Evolutionary conservation across 2,113 vertebrate genomes (phyloP).

Genomic region (Phalacrocorax pelagicus): DNA sequence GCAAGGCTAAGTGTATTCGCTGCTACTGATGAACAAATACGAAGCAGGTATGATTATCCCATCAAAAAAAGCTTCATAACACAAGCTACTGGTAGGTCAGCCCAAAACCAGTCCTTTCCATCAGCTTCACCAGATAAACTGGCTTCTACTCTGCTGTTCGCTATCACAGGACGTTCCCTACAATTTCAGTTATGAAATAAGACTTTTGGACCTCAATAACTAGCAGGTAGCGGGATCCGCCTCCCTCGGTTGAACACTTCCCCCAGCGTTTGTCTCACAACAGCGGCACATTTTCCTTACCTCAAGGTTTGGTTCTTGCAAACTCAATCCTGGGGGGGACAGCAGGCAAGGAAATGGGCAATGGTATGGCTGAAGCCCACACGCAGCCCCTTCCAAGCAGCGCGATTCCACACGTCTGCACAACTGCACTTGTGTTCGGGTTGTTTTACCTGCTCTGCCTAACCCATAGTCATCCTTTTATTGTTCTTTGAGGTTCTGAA

Average conservation of each 20-base stretch:
- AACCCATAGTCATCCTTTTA: too few relatives aligned
- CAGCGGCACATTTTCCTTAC: neutral
- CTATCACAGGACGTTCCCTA: neutral
- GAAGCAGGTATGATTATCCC: neutral
- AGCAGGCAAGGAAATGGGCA: neutral
- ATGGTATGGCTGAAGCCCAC: rapidly evolving
- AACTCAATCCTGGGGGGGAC: neutral
- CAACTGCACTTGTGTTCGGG: rapidly evolving
- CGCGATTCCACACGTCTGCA: neutral
- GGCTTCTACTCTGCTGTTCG: neutral
- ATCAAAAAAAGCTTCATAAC: neutral
- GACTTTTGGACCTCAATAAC: neutral
- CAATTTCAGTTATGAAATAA: neutral
- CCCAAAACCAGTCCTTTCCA: neutral
- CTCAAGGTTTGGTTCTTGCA: neutral
- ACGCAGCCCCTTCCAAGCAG: neutral
- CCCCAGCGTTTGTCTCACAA: neutral
- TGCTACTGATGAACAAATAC: neutral
- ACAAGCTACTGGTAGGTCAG: neutral
- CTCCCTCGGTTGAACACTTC: neutral
- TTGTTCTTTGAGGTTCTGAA: neutral
- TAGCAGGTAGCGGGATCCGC: neutral
- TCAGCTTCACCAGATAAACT: neutral
- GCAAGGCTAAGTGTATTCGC: neutral
- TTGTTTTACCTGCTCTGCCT: neutral